Conservation (phyloP, 2,797 vertebrate genomes). For the Tenualosa thibaudeaui region DNA sequence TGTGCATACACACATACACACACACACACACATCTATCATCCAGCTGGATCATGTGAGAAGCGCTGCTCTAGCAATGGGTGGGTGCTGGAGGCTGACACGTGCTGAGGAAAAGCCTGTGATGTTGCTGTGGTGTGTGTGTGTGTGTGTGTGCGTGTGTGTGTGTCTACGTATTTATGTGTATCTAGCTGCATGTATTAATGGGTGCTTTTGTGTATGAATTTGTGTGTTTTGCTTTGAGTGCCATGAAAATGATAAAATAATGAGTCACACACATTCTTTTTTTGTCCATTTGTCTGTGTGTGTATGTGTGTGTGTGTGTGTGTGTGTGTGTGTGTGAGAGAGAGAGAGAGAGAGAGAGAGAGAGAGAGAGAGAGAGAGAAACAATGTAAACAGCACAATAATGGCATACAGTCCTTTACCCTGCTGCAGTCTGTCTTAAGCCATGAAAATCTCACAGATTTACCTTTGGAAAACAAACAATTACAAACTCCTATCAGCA, state of each 20-base stretch:
- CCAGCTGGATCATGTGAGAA: slow-evolving; percentile 4
- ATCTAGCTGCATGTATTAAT: slow-evolving; percentile 13
- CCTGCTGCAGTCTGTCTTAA: background rate
- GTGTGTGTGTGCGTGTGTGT: slow-evolving; percentile 13
- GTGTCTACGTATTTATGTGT: slow-evolving; percentile 2
- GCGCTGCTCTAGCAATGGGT: background rate
- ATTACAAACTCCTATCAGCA: background rate
- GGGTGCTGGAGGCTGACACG: background rate
- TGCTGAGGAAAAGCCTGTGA: too few relatives aligned
- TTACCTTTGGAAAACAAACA: background rate
- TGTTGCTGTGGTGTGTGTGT: slow-evolving; percentile 26
- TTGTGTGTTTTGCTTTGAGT: background rate
- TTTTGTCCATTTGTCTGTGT: slow-evolving; percentile 28
- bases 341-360: background rate
- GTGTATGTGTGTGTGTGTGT: slow-evolving; percentile 11
- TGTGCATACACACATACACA: background rate
- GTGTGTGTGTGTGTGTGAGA: background rate
- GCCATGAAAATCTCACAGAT: background rate
- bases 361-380: background rate
- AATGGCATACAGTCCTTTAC: background rate
- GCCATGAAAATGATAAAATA: too few relatives aligned
- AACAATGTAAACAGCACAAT: background rate
- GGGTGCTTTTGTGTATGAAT: background rate
- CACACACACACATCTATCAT: background rate
- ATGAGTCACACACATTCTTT: too few relatives aligned